A percentile compares a stretch with the other conserved stretches of the same genome.
Conservation (phyloP, 2,113 vertebrate species). For the Delphinus delphis region DNA sequence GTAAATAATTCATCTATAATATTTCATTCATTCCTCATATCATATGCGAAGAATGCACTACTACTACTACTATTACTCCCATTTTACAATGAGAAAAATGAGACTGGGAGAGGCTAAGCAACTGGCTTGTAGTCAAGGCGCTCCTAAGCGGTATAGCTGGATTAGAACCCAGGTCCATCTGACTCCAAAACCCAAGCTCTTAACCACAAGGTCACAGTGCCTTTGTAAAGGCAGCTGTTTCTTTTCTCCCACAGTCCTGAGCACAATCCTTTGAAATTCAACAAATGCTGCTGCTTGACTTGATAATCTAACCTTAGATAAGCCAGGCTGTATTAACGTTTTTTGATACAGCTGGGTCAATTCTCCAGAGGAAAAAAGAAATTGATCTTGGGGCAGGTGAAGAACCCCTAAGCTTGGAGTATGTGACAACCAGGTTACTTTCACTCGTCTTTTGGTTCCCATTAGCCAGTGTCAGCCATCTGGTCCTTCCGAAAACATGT, state of each 20-base stretch:
- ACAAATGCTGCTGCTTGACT: conserved; percentile 18
- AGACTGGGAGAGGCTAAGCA: conserved; percentile 7
- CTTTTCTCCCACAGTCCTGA: background rate
- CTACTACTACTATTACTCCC: background rate
- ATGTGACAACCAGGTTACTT: conserved; percentile 72
- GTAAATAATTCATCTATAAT: background rate
- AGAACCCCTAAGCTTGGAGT: conserved; percentile 68
- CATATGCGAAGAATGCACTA: background rate
- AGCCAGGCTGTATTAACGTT: conserved; percentile 21
- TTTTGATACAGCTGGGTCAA: conserved; percentile 43
- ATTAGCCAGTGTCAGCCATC: conserved; percentile 80
- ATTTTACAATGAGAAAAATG: conserved; percentile 47
- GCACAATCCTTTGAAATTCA: conserved; percentile 8
- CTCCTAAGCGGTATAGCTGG: background rate
- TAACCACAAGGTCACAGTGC: background rate
- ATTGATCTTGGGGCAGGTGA: conserved; percentile 53
- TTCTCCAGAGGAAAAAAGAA: conserved; percentile 59
- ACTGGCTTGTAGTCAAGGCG: background rate
- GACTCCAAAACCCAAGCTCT: conserved; percentile 11
- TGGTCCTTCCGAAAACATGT: conserved; percentile 81
- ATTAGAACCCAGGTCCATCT: background rate
- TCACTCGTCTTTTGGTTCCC: conserved; percentile 79
- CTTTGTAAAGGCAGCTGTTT: conserved; percentile 27
- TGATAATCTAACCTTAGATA: conserved; percentile 49
- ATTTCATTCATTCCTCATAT: background rate